Evolutionary conservation across 2,113 vertebrate genomes (phyloP), one percentile per base, ranked within the genome.

Genomic region (Ochotona curzoniae): DNA sequence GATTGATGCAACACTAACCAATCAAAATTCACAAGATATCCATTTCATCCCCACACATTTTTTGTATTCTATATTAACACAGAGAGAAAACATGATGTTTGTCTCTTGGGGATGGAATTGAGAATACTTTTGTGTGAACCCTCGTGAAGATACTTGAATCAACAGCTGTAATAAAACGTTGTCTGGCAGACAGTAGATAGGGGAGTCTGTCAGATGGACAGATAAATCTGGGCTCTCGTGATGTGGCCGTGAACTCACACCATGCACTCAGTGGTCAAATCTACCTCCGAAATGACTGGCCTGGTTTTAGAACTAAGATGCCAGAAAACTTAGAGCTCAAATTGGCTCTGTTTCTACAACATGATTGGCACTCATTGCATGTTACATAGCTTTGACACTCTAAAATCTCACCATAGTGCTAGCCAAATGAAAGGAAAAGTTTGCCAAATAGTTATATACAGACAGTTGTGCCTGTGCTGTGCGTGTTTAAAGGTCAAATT

Each of bases 401-500:
- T 90, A 54, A 91, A 79, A 90, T 86, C 61, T 88, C 61, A 54
- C n/a, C 47, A 76, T 30, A 21, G 66, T 81, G 14, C 25, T 82
- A 17, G 32, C 17, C 71, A 73, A 87, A 71, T 90, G 38, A 87
- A 25, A 90, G 26, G 25, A 4, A 64, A 89, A 70, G 60, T 81
- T 80, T 87, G 64, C 83, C 91, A 83, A 83, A 87, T 73, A 95
- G 57, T 94, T 82, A 69, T 26, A 80, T n/a, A 87, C 32, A 73
- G 38, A 10, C 15, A 60, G 30, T 38, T 64, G 30, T 51, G 3
- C 74, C 30, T 78, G 78, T 88, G 66, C 21, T 69, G 0, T 28
- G n/a, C 30, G 69, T 91, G 32, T 35, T 76, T 84, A 97, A 95
- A 96, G 83, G 86, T 96, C 93, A 97, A 93, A 87, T 85, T 47